phyloP scores from a whole-genome alignment of 2,888 invertebrate genomes.

The Drosophila tripunctata region DNA sequence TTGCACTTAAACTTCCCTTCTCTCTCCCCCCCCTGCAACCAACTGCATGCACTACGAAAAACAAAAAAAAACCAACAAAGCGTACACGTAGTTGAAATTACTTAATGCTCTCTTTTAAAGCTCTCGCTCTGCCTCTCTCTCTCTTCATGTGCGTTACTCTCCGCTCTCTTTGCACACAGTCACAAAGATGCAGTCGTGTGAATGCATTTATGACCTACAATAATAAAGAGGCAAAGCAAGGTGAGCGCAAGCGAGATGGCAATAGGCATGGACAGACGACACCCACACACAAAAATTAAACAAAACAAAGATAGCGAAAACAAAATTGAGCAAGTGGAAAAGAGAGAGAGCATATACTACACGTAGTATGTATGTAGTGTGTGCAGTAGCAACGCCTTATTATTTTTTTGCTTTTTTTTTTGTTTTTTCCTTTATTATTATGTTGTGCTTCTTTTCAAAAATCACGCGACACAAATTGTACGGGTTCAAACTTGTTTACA shows the following conservation, averaged over 20 bases:
- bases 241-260: constrained; percentile 35
- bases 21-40: too few species aligned
- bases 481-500: constrained; percentile 36
- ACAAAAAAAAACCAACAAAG: constrained; percentile 34
- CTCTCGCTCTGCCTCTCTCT: not conserved
- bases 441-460: constrained; percentile 10
- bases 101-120: not conserved
- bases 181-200: constrained; percentile 67
- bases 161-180: constrained; percentile 4
- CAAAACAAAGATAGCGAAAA: constrained; percentile 4
- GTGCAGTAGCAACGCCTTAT: constrained; percentile 32
- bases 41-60: constrained; percentile 20
- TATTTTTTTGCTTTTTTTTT: constrained; percentile 10
- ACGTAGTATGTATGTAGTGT: not conserved
- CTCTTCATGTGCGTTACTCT: too few species aligned
- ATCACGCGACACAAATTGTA: constrained; percentile 50
- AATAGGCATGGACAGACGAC: constrained; percentile 24
- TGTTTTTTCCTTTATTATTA: too few species aligned
- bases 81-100: constrained; percentile 40
- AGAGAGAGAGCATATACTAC: constrained; percentile 12
- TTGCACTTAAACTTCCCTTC: too few species aligned
- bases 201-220: constrained; percentile 77
- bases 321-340: not conserved
- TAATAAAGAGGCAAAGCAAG: constrained; percentile 49
- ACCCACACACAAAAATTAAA: constrained; percentile 39